Conservation (phyloP, 2,888 invertebrate genomes). For the Aphidoletes aphidimyza region DNA sequence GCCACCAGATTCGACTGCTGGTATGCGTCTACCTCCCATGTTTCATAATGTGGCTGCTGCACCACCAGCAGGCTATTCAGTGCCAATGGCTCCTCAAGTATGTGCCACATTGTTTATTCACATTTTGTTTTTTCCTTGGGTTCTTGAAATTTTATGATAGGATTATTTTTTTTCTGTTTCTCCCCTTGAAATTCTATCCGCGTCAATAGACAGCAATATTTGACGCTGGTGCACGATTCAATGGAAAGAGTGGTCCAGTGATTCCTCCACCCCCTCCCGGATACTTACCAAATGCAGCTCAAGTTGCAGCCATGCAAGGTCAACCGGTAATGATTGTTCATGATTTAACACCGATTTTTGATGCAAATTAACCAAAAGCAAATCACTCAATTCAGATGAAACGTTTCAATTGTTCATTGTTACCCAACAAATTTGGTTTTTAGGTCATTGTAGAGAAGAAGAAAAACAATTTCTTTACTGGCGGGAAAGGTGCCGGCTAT, state of each 20-base stretch:
- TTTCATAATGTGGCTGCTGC: slow-evolving; percentile 40
- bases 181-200: background rate
- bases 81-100: slow-evolving; percentile 34
- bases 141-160: no score
- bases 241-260: slow-evolving; percentile 60
- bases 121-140: background rate
- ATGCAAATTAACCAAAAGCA: background rate
- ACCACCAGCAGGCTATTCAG: background rate
- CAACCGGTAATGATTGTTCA: slow-evolving; percentile 61
- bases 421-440: background rate
- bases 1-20: background rate
- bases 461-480: slow-evolving; percentile 55
- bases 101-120: background rate
- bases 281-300: slow-evolving; percentile 64
- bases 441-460: slow-evolving; percentile 56
- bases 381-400: no score
- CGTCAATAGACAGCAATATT: slow-evolving; percentile 58
- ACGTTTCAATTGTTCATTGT: slow-evolving; percentile 4
- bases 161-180: no score
- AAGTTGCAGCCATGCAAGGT: slow-evolving; percentile 65
- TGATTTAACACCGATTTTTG: background rate
- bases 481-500: slow-evolving; percentile 56
- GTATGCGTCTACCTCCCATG: background rate
- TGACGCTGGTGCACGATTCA: slow-evolving; percentile 59
- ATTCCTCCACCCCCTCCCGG: slow-evolving; percentile 66